Percentiles rank a stretch among this genome's conserved stretches.
Evolutionary conservation across 1,140 invertebrate genomes (phyloP).

Genomic region (Leptopilina clavipes): DNA sequence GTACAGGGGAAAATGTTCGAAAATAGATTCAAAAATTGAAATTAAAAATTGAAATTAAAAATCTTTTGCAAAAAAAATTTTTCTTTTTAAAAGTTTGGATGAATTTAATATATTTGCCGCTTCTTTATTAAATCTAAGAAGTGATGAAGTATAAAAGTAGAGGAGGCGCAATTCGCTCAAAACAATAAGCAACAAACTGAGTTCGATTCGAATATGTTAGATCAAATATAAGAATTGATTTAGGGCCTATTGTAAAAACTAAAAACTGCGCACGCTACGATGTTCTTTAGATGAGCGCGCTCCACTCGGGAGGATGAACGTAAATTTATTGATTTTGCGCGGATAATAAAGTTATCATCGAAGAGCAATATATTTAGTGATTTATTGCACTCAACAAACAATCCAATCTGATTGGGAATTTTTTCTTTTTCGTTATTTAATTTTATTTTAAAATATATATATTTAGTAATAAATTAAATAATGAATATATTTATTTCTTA

Average conservation of each 20-base stretch:
- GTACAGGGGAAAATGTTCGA: too few relatives aligned
- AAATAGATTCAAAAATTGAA: too few relatives aligned
- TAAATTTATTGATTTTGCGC: slow-evolving; percentile 23
- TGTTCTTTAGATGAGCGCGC: slow-evolving; percentile 5
- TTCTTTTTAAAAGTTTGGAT: too few relatives aligned
- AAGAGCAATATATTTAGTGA: slow-evolving; percentile 2
- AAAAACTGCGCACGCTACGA: background rate
- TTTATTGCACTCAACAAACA: background rate
- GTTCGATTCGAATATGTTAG: slow-evolving; percentile 46
- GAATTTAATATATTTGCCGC: too few relatives aligned
- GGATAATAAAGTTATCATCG: slow-evolving; percentile 35
- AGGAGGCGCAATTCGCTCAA: slow-evolving; percentile 36
- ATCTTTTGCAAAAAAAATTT: too few relatives aligned
- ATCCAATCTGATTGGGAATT: background rate
- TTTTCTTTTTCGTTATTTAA: background rate
- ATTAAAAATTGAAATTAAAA: too few relatives aligned
- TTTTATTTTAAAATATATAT: background rate
- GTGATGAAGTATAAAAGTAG: slow-evolving; percentile 53
- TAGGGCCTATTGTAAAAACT: slow-evolving; percentile 49
- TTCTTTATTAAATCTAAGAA: too few relatives aligned
- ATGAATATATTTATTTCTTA: too few relatives aligned
- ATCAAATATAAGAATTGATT: slow-evolving; percentile 61
- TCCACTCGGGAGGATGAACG: slow-evolving; percentile 10
- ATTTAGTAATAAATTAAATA: too few relatives aligned
- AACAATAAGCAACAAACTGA: slow-evolving; percentile 52